Evolutionary conservation across 2,888 invertebrate species (phyloP).

Genomic region (Linnaemya vulpina): DNA sequence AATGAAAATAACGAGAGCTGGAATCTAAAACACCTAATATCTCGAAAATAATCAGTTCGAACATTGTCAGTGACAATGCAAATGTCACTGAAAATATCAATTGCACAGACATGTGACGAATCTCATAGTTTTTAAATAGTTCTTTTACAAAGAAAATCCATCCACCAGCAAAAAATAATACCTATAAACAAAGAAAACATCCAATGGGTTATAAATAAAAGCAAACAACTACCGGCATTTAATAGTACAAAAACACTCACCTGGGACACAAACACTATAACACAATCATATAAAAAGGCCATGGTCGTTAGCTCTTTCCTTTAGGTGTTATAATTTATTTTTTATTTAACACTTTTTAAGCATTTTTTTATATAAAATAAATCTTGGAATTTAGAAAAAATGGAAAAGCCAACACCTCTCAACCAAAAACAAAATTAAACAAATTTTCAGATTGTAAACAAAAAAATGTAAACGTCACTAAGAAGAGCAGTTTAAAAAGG

Average conservation of each 20-base stretch:
- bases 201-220: neutral
- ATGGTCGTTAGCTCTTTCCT: constrained; percentile 83
- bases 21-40: constrained; percentile 96
- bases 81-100: constrained; percentile 98
- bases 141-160: constrained; percentile 99
- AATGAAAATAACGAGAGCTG: constrained; percentile 90
- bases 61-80: constrained; percentile 98
- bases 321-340: neutral
- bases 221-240: constrained; percentile 27
- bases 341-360: constrained; percentile 16
- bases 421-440: constrained; percentile 40
- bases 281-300: constrained; percentile 93
- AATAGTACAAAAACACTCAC: constrained; percentile 82
- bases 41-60: constrained; percentile 99
- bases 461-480: constrained; percentile 55
- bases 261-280: constrained; percentile 92
- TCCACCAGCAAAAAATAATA: constrained; percentile 96
- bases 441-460: constrained; percentile 57
- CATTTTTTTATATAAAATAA: constrained; percentile 40
- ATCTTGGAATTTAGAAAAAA: neutral
- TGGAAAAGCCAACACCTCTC: constrained; percentile 25
- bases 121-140: constrained; percentile 98
- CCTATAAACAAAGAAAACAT: constrained; percentile 84
- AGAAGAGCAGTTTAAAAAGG: neutral
- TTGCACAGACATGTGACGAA: constrained; percentile 96